Evolutionary conservation across 2,113 vertebrate species (phyloP), one percentile per base, ranked within the genome.

Genomic region (Catharus fuscescens): DNA sequence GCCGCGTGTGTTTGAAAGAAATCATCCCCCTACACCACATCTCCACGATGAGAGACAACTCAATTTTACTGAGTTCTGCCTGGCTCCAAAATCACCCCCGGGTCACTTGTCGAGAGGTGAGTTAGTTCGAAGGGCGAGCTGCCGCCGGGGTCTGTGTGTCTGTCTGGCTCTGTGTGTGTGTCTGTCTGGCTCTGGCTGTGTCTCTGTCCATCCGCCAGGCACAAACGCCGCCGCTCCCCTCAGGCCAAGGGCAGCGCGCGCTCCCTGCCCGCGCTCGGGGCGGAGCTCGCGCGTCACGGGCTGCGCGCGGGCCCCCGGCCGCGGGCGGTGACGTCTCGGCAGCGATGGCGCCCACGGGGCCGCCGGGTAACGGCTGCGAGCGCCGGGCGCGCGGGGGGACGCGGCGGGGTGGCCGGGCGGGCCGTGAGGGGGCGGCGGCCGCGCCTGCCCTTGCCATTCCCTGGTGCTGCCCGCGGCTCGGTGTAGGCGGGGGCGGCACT

Each of bases 201-300:
- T 10, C 31, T 20, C 34, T 2, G 14, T 11, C 18, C 8, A 4
- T 1, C 15, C 1, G 23, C 3, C 31, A 18, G 12, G 13, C 2
- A 18, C 40, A 2, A 4, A 2, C 11, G 3, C 1, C 0, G 1
- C 6, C 12, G 3, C 26, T 4, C 15, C 8, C 47, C 28, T 2
- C 42, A 11, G 2, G 9, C 25, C 52, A 3, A 4, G 23, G 1
- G 14, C 56, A 3, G 20, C 69, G 2, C 60, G 19, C 86, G 77
- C 54, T 31, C 21, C 54, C 73, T 1, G 26, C 54, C 40, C 34
- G 26, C 52, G 15, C 18, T 16, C 23, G 44, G 79, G 82, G 90
- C 93, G 93, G 84, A 17, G 90, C 93, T 59, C 9, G 47, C 47
- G 56, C 73, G 84, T 87, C 84, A 87, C 84, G 64, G 26, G 54